Conservation (phyloP, 2,797 vertebrate species). For the Anguilla marmorata region DNA sequence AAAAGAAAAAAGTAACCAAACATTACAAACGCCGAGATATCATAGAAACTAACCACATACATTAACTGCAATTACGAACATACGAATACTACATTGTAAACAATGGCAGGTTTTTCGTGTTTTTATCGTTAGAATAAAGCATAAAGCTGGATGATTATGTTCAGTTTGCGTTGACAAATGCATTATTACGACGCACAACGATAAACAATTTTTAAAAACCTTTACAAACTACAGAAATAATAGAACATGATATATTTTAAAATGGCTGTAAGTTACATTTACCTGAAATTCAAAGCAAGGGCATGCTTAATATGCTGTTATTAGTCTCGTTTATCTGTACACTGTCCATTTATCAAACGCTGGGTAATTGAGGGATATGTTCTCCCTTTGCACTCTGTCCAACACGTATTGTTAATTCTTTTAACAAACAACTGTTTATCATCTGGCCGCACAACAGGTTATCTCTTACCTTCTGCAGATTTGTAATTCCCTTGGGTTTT, state of each 20-base stretch:
- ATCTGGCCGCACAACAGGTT: conserved; percentile 27
- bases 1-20: conserved; percentile 7
- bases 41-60: not conserved
- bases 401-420: not conserved
- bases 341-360: not conserved
- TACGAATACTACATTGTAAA: not conserved
- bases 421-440: not conserved
- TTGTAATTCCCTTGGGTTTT: conserved; percentile 6
- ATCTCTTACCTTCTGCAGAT: conserved; percentile 29
- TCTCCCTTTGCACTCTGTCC: not conserved
- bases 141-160: not conserved
- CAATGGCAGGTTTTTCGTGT: not conserved
- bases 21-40: not conserved
- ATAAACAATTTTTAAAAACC: not conserved
- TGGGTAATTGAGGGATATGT: not conserved
- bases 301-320: not conserved
- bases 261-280: not conserved
- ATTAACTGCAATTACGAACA: not conserved
- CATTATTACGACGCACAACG: not conserved
- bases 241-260: not conserved
- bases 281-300: not conserved
- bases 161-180: not conserved
- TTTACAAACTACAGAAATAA: not conserved
- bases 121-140: not conserved
- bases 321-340: not conserved